Conservation (phyloP, 64 coral and sea anemone species). For the Montipora capricornis region DNA sequence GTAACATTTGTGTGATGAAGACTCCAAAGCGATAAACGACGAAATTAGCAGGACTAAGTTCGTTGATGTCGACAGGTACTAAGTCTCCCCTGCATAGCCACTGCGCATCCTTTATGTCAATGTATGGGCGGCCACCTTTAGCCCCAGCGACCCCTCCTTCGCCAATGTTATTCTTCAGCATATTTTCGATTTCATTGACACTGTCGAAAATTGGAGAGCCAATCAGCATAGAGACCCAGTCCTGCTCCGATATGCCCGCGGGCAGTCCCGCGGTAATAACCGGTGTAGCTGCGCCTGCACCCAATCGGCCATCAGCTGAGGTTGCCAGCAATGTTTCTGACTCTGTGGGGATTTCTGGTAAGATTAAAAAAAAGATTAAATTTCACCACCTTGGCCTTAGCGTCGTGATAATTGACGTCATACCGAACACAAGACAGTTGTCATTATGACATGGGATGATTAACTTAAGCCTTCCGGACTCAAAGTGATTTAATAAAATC, state of each 20-base stretch:
- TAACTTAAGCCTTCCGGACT: too few relatives aligned
- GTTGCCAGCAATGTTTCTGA: constrained; percentile 7
- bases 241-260: constrained; percentile 89
- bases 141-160: constrained; percentile 92
- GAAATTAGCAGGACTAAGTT: constrained; percentile 93
- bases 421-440: too few relatives aligned
- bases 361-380: neutral
- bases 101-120: constrained; percentile 97
- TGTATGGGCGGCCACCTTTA: constrained; percentile 81
- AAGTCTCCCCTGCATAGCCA: constrained; percentile 95
- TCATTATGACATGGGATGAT: too few relatives aligned
- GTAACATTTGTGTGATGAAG: constrained; percentile 90
- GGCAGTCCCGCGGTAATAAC: constrained; percentile 71
- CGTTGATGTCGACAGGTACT: constrained; percentile 94
- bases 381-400: neutral
- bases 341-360: neutral
- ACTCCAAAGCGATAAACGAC: constrained; percentile 99
- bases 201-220: constrained; percentile 94
- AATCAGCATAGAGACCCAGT: constrained; percentile 90
- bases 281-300: constrained; percentile 1
- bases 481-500: neutral
- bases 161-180: constrained; percentile 84
- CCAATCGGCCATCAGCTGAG: constrained; percentile 31
- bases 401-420: too few relatives aligned
- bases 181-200: constrained; percentile 94